Conservation (phyloP, 2,113 vertebrate genomes). For the Gila orcuttii region DNA sequence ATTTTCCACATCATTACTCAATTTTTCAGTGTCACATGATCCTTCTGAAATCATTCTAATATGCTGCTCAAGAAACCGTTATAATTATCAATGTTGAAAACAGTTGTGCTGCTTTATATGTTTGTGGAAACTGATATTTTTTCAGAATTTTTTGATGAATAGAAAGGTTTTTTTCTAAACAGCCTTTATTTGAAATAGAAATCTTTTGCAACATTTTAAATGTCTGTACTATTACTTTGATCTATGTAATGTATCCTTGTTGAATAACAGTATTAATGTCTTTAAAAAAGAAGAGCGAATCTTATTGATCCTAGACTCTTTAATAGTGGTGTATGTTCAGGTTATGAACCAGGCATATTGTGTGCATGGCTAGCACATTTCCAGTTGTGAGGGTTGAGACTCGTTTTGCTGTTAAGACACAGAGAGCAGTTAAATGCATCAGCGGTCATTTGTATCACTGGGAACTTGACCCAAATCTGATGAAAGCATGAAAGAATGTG, state of each 20-base stretch:
- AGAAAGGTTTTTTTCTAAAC: too few relatives aligned
- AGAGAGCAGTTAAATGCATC: constrained; percentile 38
- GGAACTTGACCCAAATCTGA: constrained; percentile 41
- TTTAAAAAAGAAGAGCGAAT: neutral
- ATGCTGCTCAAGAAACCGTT: neutral
- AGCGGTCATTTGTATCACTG: constrained; percentile 18
- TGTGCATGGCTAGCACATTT: constrained; percentile 4
- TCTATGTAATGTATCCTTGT: neutral
- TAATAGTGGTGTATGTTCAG: neutral
- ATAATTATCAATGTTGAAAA: neutral
- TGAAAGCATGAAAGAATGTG: constrained; percentile 30
- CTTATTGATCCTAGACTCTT: neutral
- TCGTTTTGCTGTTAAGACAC: neutral
- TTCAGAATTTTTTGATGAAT: neutral
- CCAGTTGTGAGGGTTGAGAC: neutral
- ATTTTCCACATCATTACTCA: neutral
- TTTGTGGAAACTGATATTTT: neutral
- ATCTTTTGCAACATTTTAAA: neutral
- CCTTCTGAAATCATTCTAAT: neutral
- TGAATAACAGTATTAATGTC: neutral
- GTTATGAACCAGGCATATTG: neutral
- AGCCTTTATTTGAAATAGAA: neutral
- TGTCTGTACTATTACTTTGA: neutral
- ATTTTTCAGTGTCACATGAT: neutral
- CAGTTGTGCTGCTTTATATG: neutral